These are phyloP conservation scores for Steinernema feltiae DNA, from an alignment of 1,140 invertebrate species.

Conservation along the genomic window DNA sequence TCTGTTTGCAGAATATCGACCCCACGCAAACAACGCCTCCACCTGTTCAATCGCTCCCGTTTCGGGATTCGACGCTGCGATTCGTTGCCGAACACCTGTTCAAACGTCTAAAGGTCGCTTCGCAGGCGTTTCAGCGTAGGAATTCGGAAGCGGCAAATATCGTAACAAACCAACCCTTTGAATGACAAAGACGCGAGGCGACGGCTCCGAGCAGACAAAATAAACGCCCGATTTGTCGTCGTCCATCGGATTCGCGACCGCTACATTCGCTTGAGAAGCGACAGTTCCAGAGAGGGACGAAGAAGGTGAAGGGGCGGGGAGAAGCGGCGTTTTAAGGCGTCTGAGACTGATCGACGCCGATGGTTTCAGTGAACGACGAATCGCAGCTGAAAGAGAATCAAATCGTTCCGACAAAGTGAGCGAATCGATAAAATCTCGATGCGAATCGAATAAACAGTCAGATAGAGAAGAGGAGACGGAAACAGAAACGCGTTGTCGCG, in stretches of 20 bases:
- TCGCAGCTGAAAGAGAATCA: neutral
- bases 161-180: constrained; percentile 11
- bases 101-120: neutral
- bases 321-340: neutral
- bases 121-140: too few relatives aligned
- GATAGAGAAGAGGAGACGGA: neutral
- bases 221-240: neutral
- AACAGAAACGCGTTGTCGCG: neutral
- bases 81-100: neutral
- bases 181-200: constrained; percentile 7
- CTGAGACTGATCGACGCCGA: neutral
- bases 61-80: too few relatives aligned
- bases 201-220: constrained; percentile 3
- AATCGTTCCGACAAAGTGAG: neutral
- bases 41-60: too few relatives aligned
- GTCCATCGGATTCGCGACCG: neutral
- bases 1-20: too few relatives aligned
- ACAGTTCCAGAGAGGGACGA: neutral
- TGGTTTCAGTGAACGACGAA: neutral
- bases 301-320: neutral
- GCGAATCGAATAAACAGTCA: neutral
- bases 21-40: too few relatives aligned
- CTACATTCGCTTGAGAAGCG: neutral
- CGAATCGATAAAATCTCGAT: constrained; percentile 11
- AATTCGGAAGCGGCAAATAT: neutral